These are phyloP conservation scores for Sminthopsis crassicaudata DNA, from an alignment of 2,113 vertebrate species.

Conservation along the genomic window DNA sequence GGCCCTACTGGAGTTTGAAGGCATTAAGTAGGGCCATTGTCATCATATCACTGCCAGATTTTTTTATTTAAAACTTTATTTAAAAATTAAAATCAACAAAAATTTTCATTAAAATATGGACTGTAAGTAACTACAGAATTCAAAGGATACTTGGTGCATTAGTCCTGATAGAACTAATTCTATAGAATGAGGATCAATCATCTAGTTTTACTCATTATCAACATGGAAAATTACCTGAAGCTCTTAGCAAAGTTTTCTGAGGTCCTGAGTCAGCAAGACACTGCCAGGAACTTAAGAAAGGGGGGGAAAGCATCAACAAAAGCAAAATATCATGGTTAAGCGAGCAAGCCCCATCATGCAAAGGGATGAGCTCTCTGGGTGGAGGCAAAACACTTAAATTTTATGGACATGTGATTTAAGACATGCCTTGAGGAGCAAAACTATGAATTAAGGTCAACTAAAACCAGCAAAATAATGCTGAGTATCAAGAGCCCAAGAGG, in stretches of 20 bases:
- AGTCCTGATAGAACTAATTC: background rate
- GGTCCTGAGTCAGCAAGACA: background rate
- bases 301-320: background rate
- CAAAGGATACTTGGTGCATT: background rate
- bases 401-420: background rate
- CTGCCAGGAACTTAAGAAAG: background rate
- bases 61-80: background rate
- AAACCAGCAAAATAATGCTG: background rate
- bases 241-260: background rate
- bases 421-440: background rate
- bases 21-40: background rate
- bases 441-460: background rate
- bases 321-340: background rate
- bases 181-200: background rate
- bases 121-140: background rate
- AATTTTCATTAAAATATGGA: background rate
- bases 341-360: background rate
- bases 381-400: background rate
- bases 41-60: background rate
- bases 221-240: background rate
- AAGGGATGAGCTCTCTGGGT: background rate
- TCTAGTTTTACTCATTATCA: background rate
- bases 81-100: background rate
- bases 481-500: background rate
- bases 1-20: background rate